Evolutionary conservation across 2,113 vertebrate species (phyloP), one percentile per base, ranked within the genome.

Genomic region (Asarcornis scutulata): DNA sequence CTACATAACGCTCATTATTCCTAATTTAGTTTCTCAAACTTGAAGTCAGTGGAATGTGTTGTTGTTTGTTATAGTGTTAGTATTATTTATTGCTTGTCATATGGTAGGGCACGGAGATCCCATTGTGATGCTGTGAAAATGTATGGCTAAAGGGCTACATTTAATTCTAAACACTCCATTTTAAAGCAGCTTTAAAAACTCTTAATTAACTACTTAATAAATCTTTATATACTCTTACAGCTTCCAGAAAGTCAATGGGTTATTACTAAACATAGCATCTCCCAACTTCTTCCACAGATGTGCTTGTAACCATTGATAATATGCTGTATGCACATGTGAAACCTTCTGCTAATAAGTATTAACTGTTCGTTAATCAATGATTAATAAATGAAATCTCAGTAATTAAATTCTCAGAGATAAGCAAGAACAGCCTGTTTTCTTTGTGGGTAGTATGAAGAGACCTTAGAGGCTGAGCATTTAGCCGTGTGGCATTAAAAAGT

Each of bases 21-120:
- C 85, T 83, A 77, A 88, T 80, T 83, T 85, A 87, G 67, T 83
- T 27, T 86, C 68, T 95, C 63, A 93, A 46, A 64, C 72, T 93
- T 89, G 55, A 89, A 91, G 92, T 6, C 7, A 91, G 27, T 86
- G 29, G 67, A 89, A 88, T 67, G n/a, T 63, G 55, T 50, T 87
- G 55, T 55, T 87, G 52, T 95, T 94, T 95, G 26, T 77, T 80
- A 12, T 9, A 73, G 25, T 63, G 23, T 25, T 80, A 48, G 9
- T 15, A 26, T 87, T 83, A 74, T 85, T 94, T 95, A 71, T 86
- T 77, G 31, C 50, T 76, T 94, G n/a, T 95, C 60, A 83, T 64
- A 42, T 34, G 31, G 8, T 29, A 87, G 55, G 13, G 46, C 53
- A 75, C 25, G 90, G 63, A 68, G 42, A 80, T 90, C 56, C 50